Percentiles rank a stretch among this genome's conserved stretches.
phyloP scores from a whole-genome alignment of 2,888 invertebrate genomes.

The Apamea sordens region DNA sequence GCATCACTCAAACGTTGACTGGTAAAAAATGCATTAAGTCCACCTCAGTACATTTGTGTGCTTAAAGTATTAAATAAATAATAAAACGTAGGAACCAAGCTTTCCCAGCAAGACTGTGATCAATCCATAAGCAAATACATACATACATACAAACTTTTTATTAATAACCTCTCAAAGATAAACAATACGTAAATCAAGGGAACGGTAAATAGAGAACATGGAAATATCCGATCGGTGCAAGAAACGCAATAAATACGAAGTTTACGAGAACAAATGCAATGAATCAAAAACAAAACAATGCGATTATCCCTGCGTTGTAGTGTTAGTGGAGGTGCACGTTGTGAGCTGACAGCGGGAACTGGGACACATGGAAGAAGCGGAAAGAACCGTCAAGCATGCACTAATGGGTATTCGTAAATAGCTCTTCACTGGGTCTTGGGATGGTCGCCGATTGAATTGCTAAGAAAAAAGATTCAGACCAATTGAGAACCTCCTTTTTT shows the following conservation, averaged over 20 bases:
- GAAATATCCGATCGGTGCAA: constrained; percentile 82
- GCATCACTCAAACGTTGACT: not conserved
- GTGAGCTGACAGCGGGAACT: constrained; percentile 56
- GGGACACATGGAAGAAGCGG: not conserved
- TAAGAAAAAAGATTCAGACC: not conserved
- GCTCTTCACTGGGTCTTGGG: not conserved
- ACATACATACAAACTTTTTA: constrained; percentile 23
- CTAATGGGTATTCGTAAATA: not conserved
- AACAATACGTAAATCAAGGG: constrained; percentile 57
- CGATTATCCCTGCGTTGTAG: constrained; percentile 87
- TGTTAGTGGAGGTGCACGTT: constrained; percentile 65
- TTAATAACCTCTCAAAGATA: constrained; percentile 52
- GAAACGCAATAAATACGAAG: constrained; percentile 86
- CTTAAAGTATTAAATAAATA: not conserved
- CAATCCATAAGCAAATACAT: constrained; percentile 18
- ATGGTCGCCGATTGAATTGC: no score
- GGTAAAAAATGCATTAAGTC: not conserved
- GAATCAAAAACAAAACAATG: constrained; percentile 90
- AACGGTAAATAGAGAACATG: constrained; percentile 71
- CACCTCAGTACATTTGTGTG: not conserved
- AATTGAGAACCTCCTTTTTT: not conserved
- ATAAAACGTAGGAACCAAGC: not conserved
- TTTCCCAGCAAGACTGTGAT: not conserved
- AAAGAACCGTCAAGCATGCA: not conserved
- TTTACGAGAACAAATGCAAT: constrained; percentile 86